A percentile compares a stretch with the other conserved stretches of the same genome.
These are phyloP conservation scores for Hypercompe scribonia DNA, from an alignment of 2,888 invertebrate genomes.

Conservation along the genomic window DNA sequence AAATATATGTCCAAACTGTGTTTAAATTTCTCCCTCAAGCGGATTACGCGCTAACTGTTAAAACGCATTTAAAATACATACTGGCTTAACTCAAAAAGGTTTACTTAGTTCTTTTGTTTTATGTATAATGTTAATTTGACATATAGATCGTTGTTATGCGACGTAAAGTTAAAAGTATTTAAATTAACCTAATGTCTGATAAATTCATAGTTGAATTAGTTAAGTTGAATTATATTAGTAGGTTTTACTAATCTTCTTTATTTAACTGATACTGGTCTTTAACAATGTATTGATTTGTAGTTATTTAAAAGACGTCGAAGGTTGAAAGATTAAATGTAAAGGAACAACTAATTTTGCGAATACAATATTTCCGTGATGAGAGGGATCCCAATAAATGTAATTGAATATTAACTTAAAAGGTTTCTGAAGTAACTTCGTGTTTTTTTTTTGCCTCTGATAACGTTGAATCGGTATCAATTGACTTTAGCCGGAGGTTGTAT, in stretches of 20 bases:
- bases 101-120: neutral
- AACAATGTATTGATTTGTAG: neutral
- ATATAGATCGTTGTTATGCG: neutral
- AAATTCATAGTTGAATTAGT: neutral
- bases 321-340: neutral
- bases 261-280: neutral
- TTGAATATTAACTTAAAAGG: slow-evolving; percentile 43
- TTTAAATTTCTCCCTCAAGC: slow-evolving; percentile 5
- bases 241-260: too few relatives aligned
- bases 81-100: neutral
- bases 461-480: slow-evolving; percentile 33
- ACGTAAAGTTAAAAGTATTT: neutral
- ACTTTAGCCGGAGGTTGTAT: slow-evolving; percentile 30
- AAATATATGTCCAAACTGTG: slow-evolving; percentile 16
- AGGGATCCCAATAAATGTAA: slow-evolving; percentile 24
- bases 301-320: neutral
- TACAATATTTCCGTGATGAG: slow-evolving; percentile 5
- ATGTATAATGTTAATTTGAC: neutral
- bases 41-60: neutral
- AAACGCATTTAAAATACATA: neutral
- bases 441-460: slow-evolving; percentile 33
- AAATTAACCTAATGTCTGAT: neutral
- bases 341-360: neutral
- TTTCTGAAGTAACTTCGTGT: slow-evolving; percentile 26
- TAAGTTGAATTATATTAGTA: neutral